Evolutionary conservation across 2,797 vertebrate genomes (phyloP).

Genomic region (Lepidocolaptes lacrymiger): DNA sequence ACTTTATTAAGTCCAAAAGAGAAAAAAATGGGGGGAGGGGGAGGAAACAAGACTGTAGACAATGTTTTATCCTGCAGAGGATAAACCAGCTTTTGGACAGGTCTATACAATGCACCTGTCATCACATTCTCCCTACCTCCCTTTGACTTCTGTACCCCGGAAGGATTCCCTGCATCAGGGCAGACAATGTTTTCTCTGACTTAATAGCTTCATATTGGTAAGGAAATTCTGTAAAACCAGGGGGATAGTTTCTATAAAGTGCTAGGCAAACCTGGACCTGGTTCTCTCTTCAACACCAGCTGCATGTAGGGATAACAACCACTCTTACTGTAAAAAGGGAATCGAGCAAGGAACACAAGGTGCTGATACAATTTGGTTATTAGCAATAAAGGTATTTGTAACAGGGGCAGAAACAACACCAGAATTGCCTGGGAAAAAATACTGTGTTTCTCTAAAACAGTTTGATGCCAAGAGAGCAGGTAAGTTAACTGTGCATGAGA

Average conservation of each 20-base stretch:
- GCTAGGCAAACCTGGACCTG: background rate
- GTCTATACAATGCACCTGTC: background rate
- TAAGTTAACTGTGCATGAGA: accelerated
- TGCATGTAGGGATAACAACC: accelerated
- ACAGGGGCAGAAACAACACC: background rate
- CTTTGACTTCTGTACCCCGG: background rate
- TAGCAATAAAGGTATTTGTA: background rate
- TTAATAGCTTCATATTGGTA: background rate
- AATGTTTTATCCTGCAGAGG: background rate
- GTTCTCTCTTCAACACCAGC: background rate
- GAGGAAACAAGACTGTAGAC: background rate
- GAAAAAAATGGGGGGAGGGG: too few relatives aligned
- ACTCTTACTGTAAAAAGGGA: background rate
- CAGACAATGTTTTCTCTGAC: background rate
- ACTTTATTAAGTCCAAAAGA: background rate
- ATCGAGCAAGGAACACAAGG: accelerated
- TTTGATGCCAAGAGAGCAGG: background rate
- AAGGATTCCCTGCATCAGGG: background rate
- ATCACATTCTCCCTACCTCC: background rate
- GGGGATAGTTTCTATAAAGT: background rate
- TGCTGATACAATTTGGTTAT: accelerated
- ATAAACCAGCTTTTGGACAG: background rate
- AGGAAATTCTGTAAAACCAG: background rate
- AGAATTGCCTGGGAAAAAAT: background rate
- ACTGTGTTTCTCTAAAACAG: background rate